Percentiles rank a stretch among this genome's conserved stretches.
Conservation (phyloP, 1,140 invertebrate genomes). For the Phymastichus coffea region DNA sequence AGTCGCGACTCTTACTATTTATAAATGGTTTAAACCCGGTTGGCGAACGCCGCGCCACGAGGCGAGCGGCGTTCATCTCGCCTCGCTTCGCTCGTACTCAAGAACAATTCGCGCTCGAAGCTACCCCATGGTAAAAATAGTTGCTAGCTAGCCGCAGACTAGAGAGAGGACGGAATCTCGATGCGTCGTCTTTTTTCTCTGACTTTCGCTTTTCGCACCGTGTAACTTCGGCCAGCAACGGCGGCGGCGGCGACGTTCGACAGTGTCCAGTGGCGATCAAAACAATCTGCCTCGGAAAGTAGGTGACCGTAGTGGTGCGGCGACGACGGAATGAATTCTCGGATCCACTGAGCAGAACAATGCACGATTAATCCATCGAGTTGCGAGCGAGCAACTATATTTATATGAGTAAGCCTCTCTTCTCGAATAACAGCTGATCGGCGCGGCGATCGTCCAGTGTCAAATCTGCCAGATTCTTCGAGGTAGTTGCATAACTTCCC, state of each 20-base stretch:
- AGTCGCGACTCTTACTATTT: constrained; percentile 48
- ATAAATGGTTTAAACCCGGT: constrained; percentile 51
- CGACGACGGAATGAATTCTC: too few species aligned
- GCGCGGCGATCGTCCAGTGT: not conserved
- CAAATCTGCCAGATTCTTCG: constrained; percentile 10
- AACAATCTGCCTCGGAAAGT: too few species aligned
- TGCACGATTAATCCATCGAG: constrained; percentile 27
- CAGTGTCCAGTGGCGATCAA: too few species aligned
- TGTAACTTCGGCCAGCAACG: too few species aligned
- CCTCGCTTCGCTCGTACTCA: constrained; percentile 27
- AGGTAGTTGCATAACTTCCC: constrained; percentile 3
- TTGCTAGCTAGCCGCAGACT: constrained; percentile 47
- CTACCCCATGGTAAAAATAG: constrained; percentile 57
- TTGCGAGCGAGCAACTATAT: constrained; percentile 24
- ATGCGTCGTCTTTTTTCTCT: too few species aligned
- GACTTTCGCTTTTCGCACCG: too few species aligned
- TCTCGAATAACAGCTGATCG: constrained; percentile 23
- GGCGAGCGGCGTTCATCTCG: constrained; percentile 20
- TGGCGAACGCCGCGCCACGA: constrained; percentile 40
- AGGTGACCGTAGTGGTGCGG: too few species aligned
- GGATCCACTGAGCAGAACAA: constrained; percentile 39
- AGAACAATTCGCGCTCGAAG: constrained; percentile 50
- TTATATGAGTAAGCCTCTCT: constrained; percentile 12
- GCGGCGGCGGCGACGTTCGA: too few species aligned
- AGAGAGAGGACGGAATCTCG: too few species aligned